Evolutionary conservation across 1,140 invertebrate genomes (phyloP).

Genomic region (Aphelenchoides fujianensis): DNA sequence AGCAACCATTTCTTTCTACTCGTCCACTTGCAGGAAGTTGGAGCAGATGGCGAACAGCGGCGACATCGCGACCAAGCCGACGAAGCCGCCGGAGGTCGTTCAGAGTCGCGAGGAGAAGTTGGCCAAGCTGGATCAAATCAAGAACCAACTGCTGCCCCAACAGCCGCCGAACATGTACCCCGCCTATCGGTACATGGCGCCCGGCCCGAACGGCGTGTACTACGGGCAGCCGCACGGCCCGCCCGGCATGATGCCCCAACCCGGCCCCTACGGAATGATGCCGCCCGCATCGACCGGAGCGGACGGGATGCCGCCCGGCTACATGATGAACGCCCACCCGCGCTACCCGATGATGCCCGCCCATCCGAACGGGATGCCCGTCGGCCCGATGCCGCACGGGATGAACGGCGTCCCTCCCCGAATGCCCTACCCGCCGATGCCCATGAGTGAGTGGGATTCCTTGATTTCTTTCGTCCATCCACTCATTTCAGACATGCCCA

Average conservation of each 20-base stretch:
- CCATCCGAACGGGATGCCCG: slow-evolving; percentile 10
- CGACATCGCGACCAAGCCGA: neutral
- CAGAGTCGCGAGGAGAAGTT: slow-evolving; percentile 13
- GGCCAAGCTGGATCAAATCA: slow-evolving; percentile 11
- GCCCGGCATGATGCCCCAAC: neutral
- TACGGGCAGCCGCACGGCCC: neutral
- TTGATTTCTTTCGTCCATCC: neutral
- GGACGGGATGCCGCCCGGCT: neutral
- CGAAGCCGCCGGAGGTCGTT: neutral
- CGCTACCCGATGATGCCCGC: neutral
- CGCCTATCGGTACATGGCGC: neutral
- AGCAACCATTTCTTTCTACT: too few species aligned
- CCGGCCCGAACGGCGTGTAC: neutral
- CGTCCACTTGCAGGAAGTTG: too few species aligned
- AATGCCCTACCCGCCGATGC: neutral
- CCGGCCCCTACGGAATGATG: neutral
- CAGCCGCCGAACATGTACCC: neutral
- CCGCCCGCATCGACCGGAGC: neutral
- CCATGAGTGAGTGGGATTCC: neutral
- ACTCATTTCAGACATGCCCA: slow-evolving; percentile 24
- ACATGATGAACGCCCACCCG: neutral
- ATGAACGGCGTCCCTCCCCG: too few species aligned
- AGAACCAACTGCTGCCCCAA: neutral
- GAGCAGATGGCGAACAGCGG: slow-evolving; percentile 7
- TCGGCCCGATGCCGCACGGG: neutral